These are phyloP conservation scores for Drosophila hamatofila DNA, from an alignment of 2,888 invertebrate species.

Conservation along the genomic window DNA sequence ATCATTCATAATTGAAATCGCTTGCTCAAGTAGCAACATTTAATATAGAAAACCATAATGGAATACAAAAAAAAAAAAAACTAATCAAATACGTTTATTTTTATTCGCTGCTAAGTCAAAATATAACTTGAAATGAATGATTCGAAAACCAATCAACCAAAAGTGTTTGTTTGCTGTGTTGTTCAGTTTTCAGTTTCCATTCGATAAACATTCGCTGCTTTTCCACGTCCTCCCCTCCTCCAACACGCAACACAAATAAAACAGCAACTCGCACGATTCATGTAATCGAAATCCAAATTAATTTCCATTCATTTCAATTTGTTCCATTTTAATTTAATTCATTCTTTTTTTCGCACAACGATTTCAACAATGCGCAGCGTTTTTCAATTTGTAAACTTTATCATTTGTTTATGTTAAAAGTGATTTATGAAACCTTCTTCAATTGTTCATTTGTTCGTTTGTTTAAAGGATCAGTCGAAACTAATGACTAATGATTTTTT, in stretches of 20 bases:
- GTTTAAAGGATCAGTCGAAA: slow-evolving; percentile 36
- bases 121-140: slow-evolving; percentile 65
- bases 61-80: slow-evolving; percentile 39
- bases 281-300: slow-evolving; percentile 21
- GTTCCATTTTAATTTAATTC: neutral
- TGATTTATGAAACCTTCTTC: slow-evolving; percentile 7
- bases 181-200: slow-evolving; percentile 65
- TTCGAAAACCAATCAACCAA: slow-evolving; percentile 61
- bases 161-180: slow-evolving; percentile 76
- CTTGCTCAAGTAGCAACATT: slow-evolving; percentile 19
- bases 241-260: slow-evolving; percentile 48
- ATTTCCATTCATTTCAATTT: slow-evolving; percentile 27
- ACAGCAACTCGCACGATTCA: slow-evolving; percentile 24
- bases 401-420: slow-evolving; percentile 12
- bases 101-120: slow-evolving; percentile 54
- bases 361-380: slow-evolving; percentile 21
- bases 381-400: slow-evolving; percentile 17
- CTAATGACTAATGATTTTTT: slow-evolving; percentile 49
- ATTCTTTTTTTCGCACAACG: slow-evolving; percentile 12
- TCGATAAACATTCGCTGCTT: slow-evolving; percentile 41
- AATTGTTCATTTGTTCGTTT: slow-evolving; percentile 21
- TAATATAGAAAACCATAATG: slow-evolving; percentile 45
- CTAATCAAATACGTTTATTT: slow-evolving; percentile 32
- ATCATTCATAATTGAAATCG: slow-evolving; percentile 46
- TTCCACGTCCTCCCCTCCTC: slow-evolving; percentile 11